Evolutionary conservation across 1,140 invertebrate genomes (phyloP).

Genomic region (Nebria ingens): DNA sequence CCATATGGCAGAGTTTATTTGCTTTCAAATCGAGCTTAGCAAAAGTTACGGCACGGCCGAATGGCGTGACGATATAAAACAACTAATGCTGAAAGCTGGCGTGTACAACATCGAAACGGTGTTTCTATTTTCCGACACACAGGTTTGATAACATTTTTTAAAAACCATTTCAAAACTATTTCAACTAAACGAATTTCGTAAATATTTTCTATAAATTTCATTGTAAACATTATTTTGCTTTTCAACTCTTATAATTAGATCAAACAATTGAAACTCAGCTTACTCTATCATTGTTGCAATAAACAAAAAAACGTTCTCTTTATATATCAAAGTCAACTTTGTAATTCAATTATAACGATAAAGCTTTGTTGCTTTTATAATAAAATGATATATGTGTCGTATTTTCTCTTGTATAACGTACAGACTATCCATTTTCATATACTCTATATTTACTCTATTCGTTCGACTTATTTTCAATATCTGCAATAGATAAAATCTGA

Average conservation of each 20-base stretch:
- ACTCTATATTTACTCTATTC: not conserved
- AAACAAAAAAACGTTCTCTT: too few relatives aligned
- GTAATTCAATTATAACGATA: too few relatives aligned
- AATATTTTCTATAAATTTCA: constrained; percentile 6
- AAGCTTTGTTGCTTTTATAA: not conserved
- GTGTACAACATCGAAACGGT: constrained; percentile 45
- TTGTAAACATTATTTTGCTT: not conserved
- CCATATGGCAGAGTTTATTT: constrained; percentile 46
- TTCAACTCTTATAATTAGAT: too few relatives aligned
- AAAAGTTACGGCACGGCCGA: constrained; percentile 40
- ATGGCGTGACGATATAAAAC: constrained; percentile 55
- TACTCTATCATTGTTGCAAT: too few relatives aligned
- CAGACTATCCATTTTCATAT: not conserved
- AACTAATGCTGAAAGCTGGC: constrained; percentile 45
- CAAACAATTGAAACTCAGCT: too few relatives aligned
- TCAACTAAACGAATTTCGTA: not conserved
- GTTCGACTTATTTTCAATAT: not conserved
- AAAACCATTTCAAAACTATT: not conserved
- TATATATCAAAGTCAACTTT: too few relatives aligned
- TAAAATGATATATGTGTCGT: too few relatives aligned
- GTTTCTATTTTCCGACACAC: constrained; percentile 57
- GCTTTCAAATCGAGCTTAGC: constrained; percentile 45
- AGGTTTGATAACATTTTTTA: too few relatives aligned
- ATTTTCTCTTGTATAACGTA: not conserved
- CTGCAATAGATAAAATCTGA: constrained; percentile 47